Conservation (phyloP, 1,140 invertebrate species). For the Cecropterus lyciades region DNA sequence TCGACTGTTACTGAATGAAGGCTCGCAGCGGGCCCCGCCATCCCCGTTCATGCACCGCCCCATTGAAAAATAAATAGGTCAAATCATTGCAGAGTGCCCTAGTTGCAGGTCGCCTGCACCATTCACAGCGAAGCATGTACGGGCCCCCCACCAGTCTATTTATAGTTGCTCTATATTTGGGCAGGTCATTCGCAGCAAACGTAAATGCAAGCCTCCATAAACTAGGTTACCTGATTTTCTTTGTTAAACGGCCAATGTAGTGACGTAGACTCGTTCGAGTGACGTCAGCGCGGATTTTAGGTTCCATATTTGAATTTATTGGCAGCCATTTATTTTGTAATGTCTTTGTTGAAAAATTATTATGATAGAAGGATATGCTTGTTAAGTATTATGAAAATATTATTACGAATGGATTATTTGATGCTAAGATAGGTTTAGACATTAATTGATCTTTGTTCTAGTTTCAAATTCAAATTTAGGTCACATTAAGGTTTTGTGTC, state of each 20-base stretch:
- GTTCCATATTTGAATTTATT: slow-evolving; percentile 32
- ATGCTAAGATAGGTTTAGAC: not conserved
- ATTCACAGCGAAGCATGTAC: slow-evolving; percentile 62
- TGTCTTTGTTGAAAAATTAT: slow-evolving; percentile 5
- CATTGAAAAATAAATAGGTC: slow-evolving; percentile 83
- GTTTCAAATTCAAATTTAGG: slow-evolving; percentile 8
- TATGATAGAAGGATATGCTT: too few species aligned
- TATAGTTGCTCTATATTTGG: slow-evolving; percentile 81
- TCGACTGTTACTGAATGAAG: slow-evolving; percentile 79
- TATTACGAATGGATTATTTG: too few species aligned
- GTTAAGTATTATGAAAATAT: not conserved
- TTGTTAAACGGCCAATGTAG: slow-evolving; percentile 64
- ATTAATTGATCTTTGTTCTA: slow-evolving; percentile 3
- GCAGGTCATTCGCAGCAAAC: slow-evolving; percentile 76
- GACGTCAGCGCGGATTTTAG: slow-evolving; percentile 61
- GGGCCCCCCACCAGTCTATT: slow-evolving; percentile 66
- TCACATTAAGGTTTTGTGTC: not conserved
- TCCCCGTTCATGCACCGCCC: slow-evolving; percentile 74
- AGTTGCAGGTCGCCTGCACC: slow-evolving; percentile 70
- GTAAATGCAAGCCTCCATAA: slow-evolving; percentile 75
- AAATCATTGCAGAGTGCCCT: slow-evolving; percentile 79
- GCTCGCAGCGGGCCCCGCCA: slow-evolving; percentile 65
- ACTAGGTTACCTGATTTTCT: slow-evolving; percentile 82
- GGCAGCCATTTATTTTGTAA: slow-evolving; percentile 18
- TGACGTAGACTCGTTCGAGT: slow-evolving; percentile 68